A percentile compares a stretch with the other conserved stretches of the same genome.
Evolutionary conservation across 1,140 invertebrate genomes (phyloP).

Genomic region (Drosophila lacertosa): DNA sequence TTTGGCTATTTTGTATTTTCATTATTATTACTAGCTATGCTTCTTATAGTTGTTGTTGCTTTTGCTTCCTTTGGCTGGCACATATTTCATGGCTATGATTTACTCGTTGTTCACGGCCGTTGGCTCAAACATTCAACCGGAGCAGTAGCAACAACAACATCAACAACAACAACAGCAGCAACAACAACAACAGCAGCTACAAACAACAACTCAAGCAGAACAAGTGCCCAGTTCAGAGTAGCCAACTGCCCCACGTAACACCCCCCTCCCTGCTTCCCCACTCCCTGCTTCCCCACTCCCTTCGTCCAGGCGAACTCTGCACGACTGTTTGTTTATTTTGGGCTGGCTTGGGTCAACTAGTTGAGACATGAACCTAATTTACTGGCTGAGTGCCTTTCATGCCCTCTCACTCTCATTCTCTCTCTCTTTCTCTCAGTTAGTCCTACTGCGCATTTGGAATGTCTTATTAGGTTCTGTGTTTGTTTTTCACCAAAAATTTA

Average conservation of each 20-base stretch:
- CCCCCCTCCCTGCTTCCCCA: too few species aligned
- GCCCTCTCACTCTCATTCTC: constrained; percentile 19
- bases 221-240: constrained; percentile 66
- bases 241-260: constrained; percentile 36
- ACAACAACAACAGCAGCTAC: constrained; percentile 26
- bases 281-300: too few species aligned
- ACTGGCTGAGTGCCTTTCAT: constrained; percentile 79
- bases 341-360: constrained; percentile 74
- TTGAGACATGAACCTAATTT: constrained; percentile 82
- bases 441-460: constrained; percentile 53
- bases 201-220: constrained; percentile 70
- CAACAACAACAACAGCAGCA: constrained; percentile 43
- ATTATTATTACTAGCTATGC: constrained; percentile 69
- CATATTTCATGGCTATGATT: constrained; percentile 82
- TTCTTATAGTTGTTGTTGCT: constrained; percentile 19
- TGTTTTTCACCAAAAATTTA: constrained; percentile 47
- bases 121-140: constrained; percentile 43
- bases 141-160: constrained; percentile 19
- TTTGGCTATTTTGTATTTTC: constrained; percentile 70
- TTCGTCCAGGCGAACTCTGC: too few species aligned
- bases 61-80: constrained; percentile 50
- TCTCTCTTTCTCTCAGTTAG: neutral
- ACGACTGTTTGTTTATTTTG: constrained; percentile 70
- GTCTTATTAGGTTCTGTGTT: constrained; percentile 71
- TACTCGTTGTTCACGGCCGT: constrained; percentile 79